Conservation (phyloP, 1,140 invertebrate genomes). For the Potamilus streckersoni region DNA sequence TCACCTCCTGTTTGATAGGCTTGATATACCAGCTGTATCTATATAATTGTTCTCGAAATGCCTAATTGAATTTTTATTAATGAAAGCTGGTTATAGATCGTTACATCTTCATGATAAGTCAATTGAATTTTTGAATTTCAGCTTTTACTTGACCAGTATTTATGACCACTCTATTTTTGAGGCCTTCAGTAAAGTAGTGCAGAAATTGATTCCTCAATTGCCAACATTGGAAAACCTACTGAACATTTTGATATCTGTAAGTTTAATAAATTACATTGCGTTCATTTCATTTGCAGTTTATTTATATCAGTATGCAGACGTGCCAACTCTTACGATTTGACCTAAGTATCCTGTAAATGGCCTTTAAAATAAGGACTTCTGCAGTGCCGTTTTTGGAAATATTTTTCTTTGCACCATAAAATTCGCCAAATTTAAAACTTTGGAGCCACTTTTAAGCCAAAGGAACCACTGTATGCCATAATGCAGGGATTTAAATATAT, state of each 20-base stretch:
- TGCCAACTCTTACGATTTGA: no score
- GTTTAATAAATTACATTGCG: conserved; percentile 53
- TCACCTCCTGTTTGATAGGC: no score
- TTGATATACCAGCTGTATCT: no score
- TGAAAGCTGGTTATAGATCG: not conserved
- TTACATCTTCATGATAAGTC: not conserved
- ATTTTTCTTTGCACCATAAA: no score
- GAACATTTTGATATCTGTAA: conserved; percentile 99
- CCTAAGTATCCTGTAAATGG: no score
- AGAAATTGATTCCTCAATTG: conserved; percentile 97
- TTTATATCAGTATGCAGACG: not conserved
- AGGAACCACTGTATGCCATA: no score
- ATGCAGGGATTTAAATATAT: no score
- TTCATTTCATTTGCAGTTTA: not conserved
- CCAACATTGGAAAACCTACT: conserved; percentile 97
- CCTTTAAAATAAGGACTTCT: no score
- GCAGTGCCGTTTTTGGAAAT: no score
- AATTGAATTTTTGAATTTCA: conserved; percentile 43
- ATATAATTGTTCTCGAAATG: no score
- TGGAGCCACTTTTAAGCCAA: no score
- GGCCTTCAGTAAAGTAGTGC: conserved; percentile 99
- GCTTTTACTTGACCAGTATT: conserved; percentile 98
- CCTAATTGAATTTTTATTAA: not conserved
- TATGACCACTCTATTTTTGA: conserved; percentile 99
- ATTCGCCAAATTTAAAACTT: no score